Base-by-base conservation (phyloP, 2,888 invertebrate species). In the Diaphora mendica region DNA sequence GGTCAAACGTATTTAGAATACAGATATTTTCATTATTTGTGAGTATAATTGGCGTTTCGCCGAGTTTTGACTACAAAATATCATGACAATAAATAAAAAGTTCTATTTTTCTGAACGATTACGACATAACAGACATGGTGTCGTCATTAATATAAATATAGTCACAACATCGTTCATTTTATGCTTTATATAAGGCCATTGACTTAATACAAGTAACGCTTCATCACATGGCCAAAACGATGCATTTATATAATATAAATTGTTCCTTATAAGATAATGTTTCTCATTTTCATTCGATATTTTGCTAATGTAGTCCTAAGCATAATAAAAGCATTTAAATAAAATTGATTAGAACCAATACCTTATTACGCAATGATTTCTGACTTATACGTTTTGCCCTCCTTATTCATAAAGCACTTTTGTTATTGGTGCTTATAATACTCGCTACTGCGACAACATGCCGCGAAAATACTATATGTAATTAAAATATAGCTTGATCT, bases 21-120 rank as follows among this genome's bases (percentile, higher is more conserved):
- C 83, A 84, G 17, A 79, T 74, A 77, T 84, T 73, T 83, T 84
- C 83, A 82, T 85, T 79, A 64, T 79, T 77, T 76, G 69, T 85
- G 80, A 78, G 79, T 68, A 75, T 71, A 69, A 82, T 84, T 78
- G 81, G 81, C 55, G 79, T 64, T 75, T 78, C 77, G 85, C 76
- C 85, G 79, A 65, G 76, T 80, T 69, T 84, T 78, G 87, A 88
- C 86, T 88, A 88, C 84, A 89, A 87, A 91, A 87, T 88, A 91
- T 91, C 92, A 92, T 95, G 95, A 95, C 95, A 95, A 95, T 95
- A 95, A 94, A 87, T 91, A 90, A 17, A 88, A 89, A 86, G 83
- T 87, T 91, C 87, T 93, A 93, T 94, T 93, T 94, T 91, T 90
- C 91, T 90, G 89, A 90, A 86, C 80, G 79, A 79, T 79, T 78